Base-by-base conservation (phyloP, 2,113 vertebrate species). In the Corydoras sp. region DNA sequence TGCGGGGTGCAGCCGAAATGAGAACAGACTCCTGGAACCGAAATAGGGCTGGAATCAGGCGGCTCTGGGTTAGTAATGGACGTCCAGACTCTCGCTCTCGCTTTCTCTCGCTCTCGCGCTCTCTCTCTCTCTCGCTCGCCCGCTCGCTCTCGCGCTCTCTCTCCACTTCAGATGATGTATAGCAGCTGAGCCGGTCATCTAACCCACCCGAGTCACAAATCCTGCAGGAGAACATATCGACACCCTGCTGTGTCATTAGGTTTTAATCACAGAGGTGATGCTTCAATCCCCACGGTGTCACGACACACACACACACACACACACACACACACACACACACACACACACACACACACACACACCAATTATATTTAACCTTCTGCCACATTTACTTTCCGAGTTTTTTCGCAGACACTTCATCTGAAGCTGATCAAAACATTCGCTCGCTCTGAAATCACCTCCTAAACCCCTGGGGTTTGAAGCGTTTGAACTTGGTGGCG, bases 241-340 rank as follows among this genome's bases (percentile, higher is more conserved):
- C 86, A 88, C 80, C 82, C 68, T 49, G 76, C 79, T 81, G 84
- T 85, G 83, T 87, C 87, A 86, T 89, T 87, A 86, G 81, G 81
- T 80, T 83, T 88, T 87, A 87, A 89, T 89, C 88, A 89, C 55
- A 62, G 69, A 35, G 76, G 81, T 80, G 81, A 86, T 76, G 73
- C 83, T 87, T 84, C 82, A 87, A 85, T 87, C 81, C 68, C 61
- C 75, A 58, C 59, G 30, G 61, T 53, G 60, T 60, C 18, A 51
- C 58, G 58, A 56, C 65, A 71, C 84, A 83, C 81, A 80, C 82
- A 83, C 74, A 35, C 81, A 81, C 79, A 80, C 76, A 73, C 63
- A 74, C 79, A 75, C 70, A 83, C 29, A 55, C 67, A 30, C 14
- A 71, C 68, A 62, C 43, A 68, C 14, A 30, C 50, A 63, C 1